A percentile compares a stretch with the other conserved stretches of the same genome.
phyloP scores from a whole-genome alignment of 2,888 invertebrate genomes.

The Ptycholaimellus sp. region DNA sequence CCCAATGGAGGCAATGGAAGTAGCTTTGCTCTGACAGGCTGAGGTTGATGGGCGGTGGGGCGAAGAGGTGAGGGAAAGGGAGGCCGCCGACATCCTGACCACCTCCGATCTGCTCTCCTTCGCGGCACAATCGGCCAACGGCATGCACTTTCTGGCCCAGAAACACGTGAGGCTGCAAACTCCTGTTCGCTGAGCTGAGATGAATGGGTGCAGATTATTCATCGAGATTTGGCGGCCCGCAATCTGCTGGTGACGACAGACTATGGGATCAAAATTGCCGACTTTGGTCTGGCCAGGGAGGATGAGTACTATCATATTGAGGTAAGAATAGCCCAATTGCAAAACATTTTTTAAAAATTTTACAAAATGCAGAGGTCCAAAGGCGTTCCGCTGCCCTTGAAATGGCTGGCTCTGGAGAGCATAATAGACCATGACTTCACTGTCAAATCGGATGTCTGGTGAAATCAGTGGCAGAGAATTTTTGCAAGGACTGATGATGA shows the following conservation, averaged over 20 bases:
- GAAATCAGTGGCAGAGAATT: no score
- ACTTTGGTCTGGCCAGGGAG: slow-evolving; percentile 82
- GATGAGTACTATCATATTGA: slow-evolving; percentile 31
- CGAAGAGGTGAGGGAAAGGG: no score
- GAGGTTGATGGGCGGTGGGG: no score
- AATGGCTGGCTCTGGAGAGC: slow-evolving; percentile 8
- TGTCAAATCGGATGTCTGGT: slow-evolving; percentile 5
- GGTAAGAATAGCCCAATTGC: no score
- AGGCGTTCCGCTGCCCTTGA: slow-evolving; percentile 7
- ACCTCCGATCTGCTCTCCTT: slow-evolving; percentile 3
- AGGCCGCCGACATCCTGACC: neutral
- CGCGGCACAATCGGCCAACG: slow-evolving; percentile 3
- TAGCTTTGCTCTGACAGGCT: no score
- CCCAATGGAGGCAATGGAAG: no score
- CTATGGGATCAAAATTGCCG: slow-evolving; percentile 77
- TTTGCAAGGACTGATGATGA: neutral
- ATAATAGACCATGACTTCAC: slow-evolving; percentile 7
- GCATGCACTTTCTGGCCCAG: slow-evolving; percentile 4
- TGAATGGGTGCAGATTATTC: slow-evolving; percentile 68
- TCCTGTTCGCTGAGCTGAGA: no score
- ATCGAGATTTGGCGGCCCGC: slow-evolving; percentile 76
- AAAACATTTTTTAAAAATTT: no score
- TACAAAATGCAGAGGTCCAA: slow-evolving; percentile 2
- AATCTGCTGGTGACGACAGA: slow-evolving; percentile 81
- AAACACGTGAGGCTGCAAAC: slow-evolving; percentile 2